phyloP scores from a whole-genome alignment of 1,140 invertebrate genomes.

The Notospermus geniculatus region DNA sequence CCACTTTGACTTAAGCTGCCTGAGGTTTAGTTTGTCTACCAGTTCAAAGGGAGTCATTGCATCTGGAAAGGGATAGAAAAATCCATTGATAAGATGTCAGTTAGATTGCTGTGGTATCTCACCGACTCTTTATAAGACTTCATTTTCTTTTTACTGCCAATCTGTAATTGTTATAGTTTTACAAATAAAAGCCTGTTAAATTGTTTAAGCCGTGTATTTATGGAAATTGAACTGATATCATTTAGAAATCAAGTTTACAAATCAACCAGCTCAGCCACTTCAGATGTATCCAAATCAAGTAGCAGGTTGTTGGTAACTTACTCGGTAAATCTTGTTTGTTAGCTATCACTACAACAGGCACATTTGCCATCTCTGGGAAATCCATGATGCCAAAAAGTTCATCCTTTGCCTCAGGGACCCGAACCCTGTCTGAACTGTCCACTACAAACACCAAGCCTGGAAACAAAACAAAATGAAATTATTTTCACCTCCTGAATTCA shows the following conservation, averaged over 20 bases:
- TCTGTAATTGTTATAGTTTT: not conserved
- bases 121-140: no score
- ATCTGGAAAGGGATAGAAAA: constrained; percentile 19
- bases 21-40: constrained; percentile 30
- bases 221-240: no score
- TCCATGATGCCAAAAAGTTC: constrained; percentile 72
- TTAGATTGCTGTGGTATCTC: no score
- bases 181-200: constrained; percentile 2
- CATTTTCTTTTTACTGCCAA: not conserved
- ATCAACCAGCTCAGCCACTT: no score
- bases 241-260: no score
- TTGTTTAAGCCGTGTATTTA: not conserved
- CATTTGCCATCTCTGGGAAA: constrained; percentile 95
- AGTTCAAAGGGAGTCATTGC: constrained; percentile 32
- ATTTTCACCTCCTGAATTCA: no score
- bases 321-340: constrained; percentile 81
- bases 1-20: constrained; percentile 38
- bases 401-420: constrained; percentile 92
- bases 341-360: constrained; percentile 94
- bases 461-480: no score
- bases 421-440: constrained; percentile 95
- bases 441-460: constrained; percentile 91
- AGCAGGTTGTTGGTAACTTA: no score
- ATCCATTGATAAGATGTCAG: not conserved
- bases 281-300: no score